A percentile compares a stretch with the other conserved stretches of the same genome.
Conservation (phyloP, 2,113 vertebrate species). For the Cyanoliseus patagonus region DNA sequence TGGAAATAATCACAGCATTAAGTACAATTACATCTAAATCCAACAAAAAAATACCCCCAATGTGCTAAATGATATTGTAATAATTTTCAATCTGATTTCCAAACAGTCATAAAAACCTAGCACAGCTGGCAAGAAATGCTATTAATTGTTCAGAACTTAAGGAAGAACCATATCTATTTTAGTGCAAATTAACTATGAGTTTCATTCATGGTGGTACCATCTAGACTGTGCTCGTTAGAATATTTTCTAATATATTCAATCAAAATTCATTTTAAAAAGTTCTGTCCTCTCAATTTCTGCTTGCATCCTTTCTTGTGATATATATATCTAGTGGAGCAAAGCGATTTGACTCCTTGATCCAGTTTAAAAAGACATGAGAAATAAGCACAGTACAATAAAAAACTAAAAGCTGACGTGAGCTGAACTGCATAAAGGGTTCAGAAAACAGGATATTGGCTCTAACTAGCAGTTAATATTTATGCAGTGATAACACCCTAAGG, state of each 20-base stretch:
- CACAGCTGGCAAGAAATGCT: not conserved
- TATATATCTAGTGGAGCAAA: not conserved
- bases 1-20: slow-evolving; percentile 14
- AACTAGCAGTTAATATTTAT: not conserved
- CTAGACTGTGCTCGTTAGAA: not conserved
- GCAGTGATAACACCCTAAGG: not conserved
- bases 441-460: not conserved
- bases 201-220: not conserved
- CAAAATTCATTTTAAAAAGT: not conserved
- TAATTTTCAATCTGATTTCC: not conserved
- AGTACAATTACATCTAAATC: not conserved
- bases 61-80: not conserved
- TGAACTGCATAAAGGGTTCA: not conserved
- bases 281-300: not conserved
- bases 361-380: not conserved
- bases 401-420: not conserved
- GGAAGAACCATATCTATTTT: not conserved
- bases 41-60: not conserved
- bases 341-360: not conserved
- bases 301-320: not conserved
- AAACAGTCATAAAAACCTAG: not conserved
- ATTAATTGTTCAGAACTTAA: not conserved
- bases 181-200: not conserved
- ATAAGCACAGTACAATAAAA: not conserved
- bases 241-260: not conserved